Base-by-base conservation (phyloP, 2,888 invertebrate genomes). In the Himalopsyche tibetana region DNA sequence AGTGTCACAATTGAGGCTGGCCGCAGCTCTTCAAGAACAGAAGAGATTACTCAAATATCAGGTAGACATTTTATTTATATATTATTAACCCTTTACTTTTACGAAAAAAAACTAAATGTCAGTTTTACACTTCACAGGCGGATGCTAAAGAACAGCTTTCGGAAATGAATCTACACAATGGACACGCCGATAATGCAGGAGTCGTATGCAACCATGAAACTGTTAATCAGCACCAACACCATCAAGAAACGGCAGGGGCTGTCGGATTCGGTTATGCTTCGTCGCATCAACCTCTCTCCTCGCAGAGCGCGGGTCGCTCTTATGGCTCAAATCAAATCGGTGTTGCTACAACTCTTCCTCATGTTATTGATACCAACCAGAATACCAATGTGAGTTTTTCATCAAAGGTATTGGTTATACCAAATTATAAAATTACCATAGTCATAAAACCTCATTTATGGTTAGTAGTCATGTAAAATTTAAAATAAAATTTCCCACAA, bases 11-110 rank as follows among this genome's bases (percentile, higher is more conserved):
- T 93, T 93, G 88, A 94, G 94, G 55, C 91, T 95, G 84, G 91
- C 92, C 28, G 93, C 94, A 36, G 90, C 95, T 74, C 94, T 94
- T 89, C 94, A 95, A 87, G 95, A 95, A 89, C 95, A 95, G 89
- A 92, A 92, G 87, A 90, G 93, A 87, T 90, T 93, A 38, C 89
- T 93, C 1, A 93, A 93, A 89, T 93, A 93, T 90, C 93, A 93
- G 91, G 93, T 92, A 83, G 84, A 56, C 84, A 51, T 51, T 15
- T 80, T 45, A 55, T n/a, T 36, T 0, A 51, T 51, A 51, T 51
- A 51, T 12, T 51, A 51, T 51, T 4, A 12, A 51, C 51, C 51
- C 51, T 15, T 15, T 15, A 8, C 0, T 51, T 51, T 51, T 28
- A 28, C 28, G 28, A 5, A 4, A 51, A 51, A 51, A 74, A 69